Conservation (phyloP, 64 coral and sea anemone species). For the Montipora efflorescens region DNA sequence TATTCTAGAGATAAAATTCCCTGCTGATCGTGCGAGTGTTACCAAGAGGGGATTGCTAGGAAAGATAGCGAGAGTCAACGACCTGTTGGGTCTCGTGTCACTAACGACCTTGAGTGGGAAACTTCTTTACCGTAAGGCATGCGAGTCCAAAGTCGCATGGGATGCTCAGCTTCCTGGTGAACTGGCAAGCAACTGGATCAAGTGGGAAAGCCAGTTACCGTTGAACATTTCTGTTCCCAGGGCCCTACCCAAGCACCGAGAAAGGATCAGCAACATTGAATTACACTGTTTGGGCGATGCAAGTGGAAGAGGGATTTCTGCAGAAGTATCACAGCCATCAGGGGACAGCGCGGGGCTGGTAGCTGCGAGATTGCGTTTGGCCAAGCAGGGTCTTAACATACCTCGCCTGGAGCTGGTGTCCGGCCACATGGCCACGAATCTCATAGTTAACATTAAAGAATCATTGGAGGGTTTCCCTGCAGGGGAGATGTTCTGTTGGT, state of each 20-base stretch:
- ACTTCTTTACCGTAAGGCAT: conserved; percentile 29
- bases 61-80: not conserved
- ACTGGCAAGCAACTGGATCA: too few species aligned
- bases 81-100: not conserved
- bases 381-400: too few species aligned
- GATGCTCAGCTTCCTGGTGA: not conserved
- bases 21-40: too few species aligned
- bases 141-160: not conserved
- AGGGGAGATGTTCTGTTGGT: too few species aligned
- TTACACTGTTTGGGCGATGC: not conserved
- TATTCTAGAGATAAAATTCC: too few species aligned
- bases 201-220: too few species aligned
- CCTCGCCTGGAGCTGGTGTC: too few species aligned
- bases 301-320: not conserved
- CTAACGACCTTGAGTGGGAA: not conserved
- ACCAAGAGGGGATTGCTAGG: not conserved
- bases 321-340: not conserved
- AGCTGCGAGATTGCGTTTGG: too few species aligned
- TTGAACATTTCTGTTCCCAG: too few species aligned
- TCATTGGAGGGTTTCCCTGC: not conserved
- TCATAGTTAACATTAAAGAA: not conserved
- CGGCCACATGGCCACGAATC: not conserved
- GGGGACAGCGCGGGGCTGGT: too few species aligned
- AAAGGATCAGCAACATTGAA: too few species aligned
- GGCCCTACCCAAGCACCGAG: too few species aligned